A percentile compares a stretch with the other conserved stretches of the same genome.
These are phyloP conservation scores for Ypsolopha scabrella DNA, from an alignment of 2,888 invertebrate genomes.

Conservation along the genomic window DNA sequence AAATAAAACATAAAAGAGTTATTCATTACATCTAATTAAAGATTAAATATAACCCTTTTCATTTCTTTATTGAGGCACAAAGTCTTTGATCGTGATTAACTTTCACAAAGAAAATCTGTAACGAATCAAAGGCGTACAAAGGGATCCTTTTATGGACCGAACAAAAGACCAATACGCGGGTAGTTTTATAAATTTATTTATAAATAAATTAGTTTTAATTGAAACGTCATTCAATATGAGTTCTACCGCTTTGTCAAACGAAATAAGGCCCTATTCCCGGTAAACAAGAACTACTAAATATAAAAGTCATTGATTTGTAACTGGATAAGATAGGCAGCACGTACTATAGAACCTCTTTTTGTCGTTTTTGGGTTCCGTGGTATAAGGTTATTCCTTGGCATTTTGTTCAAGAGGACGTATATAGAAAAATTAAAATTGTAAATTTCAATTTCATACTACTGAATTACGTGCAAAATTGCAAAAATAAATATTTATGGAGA, in stretches of 20 bases:
- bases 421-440: too few species aligned
- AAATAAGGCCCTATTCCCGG: too few species aligned
- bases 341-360: not conserved
- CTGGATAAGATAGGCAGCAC: not conserved
- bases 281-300: too few species aligned
- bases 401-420: too few species aligned
- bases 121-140: conserved; percentile 23
- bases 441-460: too few species aligned
- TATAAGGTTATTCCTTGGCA: too few species aligned
- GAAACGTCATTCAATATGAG: conserved; percentile 37
- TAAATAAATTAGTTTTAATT: conserved; percentile 45
- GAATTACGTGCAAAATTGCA: too few species aligned
- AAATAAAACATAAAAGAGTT: not conserved
- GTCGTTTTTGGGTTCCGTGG: too few species aligned
- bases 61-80: not conserved
- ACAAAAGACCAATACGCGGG: conserved; percentile 24
- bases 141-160: conserved; percentile 9
- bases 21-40: not conserved
- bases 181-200: conserved; percentile 23
- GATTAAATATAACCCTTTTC: not conserved
- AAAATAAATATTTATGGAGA: too few species aligned
- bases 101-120: conserved; percentile 24
- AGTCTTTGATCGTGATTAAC: conserved; percentile 1
- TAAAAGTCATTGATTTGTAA: too few species aligned
- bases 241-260: conserved; percentile 6